phyloP scores from a whole-genome alignment of 2,888 invertebrate species.

The Polylopha cassiicola region DNA sequence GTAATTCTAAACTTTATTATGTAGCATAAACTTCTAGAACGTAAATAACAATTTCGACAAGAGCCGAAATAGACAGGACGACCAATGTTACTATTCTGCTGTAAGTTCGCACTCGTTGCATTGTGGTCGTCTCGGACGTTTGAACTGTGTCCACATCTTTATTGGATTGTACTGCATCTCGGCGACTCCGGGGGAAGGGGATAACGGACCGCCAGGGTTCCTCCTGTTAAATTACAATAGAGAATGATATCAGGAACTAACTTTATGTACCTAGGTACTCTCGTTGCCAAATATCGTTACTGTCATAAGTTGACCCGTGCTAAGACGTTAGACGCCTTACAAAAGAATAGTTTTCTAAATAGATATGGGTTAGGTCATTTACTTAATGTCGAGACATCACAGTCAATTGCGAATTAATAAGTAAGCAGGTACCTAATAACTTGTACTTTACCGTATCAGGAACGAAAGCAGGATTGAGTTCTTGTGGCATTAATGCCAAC shows the following conservation, averaged over 20 bases:
- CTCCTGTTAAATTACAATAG: slow-evolving; percentile 35
- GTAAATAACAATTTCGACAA: slow-evolving; percentile 52
- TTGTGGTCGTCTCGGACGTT: slow-evolving; percentile 3
- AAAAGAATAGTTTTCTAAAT: too few species aligned
- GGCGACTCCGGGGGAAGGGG: slow-evolving; percentile 37
- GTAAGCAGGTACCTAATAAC: not conserved
- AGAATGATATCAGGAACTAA: too few species aligned
- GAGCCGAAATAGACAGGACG: slow-evolving; percentile 43
- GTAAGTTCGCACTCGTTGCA: slow-evolving; percentile 29
- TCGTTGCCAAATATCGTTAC: too few species aligned
- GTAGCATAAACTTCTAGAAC: slow-evolving; percentile 44
- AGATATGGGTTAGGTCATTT: too few species aligned
- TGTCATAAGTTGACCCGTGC: too few species aligned
- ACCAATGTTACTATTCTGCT: slow-evolving; percentile 47
- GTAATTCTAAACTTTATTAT: slow-evolving; percentile 30
- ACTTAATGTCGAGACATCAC: too few species aligned
- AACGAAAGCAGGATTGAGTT: slow-evolving; percentile 54
- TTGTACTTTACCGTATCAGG: slow-evolving; percentile 40
- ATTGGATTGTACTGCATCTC: too few species aligned
- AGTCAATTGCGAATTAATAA: too few species aligned
- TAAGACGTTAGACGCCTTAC: too few species aligned
- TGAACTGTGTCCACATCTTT: too few species aligned
- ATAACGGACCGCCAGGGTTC: slow-evolving; percentile 44
- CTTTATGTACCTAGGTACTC: too few species aligned
- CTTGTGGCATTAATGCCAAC: slow-evolving; percentile 60